phyloP scores from a whole-genome alignment of 2,113 vertebrate genomes.

The Halichoeres trimaculatus region DNA sequence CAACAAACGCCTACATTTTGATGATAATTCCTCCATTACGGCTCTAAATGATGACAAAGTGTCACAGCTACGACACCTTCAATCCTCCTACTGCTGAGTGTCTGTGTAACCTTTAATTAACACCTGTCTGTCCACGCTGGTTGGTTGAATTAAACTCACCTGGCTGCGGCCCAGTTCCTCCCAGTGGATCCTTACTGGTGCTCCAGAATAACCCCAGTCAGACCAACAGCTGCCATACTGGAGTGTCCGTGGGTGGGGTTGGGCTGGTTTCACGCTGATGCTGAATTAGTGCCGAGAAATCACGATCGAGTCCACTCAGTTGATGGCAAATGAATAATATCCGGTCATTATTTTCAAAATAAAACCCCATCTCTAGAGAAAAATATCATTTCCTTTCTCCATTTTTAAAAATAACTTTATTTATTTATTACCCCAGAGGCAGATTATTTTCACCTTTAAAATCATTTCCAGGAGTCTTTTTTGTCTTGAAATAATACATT shows the following conservation, averaged over 20 bases:
- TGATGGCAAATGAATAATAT: not conserved
- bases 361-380: not conserved
- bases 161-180: not conserved
- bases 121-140: not conserved
- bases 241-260: not conserved
- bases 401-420: too few species aligned
- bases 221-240: not conserved
- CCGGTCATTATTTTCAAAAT: constrained; percentile 23
- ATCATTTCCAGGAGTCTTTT: too few species aligned
- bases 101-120: not conserved
- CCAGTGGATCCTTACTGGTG: constrained; percentile 1
- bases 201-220: not conserved
- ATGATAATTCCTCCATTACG: fast-evolving
- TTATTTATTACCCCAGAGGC: too few species aligned
- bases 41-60: not conserved
- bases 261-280: constrained; percentile 3
- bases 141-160: not conserved
- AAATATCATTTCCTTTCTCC: too few species aligned
- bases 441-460: too few species aligned
- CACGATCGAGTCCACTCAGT: not conserved
- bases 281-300: not conserved
- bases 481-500: too few species aligned
- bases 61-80: not conserved
- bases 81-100: not conserved
- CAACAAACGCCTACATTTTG: not conserved